Conservation (phyloP, 1,140 invertebrate genomes). For the Aphaenogaster rudis region DNA sequence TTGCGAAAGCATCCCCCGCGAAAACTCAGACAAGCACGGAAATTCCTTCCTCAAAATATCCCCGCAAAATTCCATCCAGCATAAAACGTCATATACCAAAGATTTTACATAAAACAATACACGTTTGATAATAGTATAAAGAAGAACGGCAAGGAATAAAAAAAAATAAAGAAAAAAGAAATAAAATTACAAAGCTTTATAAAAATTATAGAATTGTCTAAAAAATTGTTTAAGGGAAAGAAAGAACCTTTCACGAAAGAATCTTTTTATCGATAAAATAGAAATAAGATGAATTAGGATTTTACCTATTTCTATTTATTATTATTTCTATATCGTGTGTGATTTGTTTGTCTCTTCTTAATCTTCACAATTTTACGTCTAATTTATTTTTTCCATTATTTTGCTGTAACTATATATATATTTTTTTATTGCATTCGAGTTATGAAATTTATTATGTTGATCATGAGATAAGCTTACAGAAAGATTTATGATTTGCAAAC, state of each 20-base stretch:
- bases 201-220: background rate
- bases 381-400: background rate
- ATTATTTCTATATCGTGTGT: background rate
- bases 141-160: background rate
- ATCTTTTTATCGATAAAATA: background rate
- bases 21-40: constrained; percentile 31
- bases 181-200: background rate
- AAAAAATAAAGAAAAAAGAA: background rate
- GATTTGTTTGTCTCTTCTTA: background rate
- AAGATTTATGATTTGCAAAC: background rate
- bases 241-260: background rate
- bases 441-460: background rate
- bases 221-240: background rate
- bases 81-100: background rate
- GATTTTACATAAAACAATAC: background rate
- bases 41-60: background rate
- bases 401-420: background rate
- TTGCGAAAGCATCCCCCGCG: constrained; percentile 37
- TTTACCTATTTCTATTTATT: background rate
- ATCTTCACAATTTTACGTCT: background rate
- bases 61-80: background rate
- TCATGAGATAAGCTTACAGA: background rate
- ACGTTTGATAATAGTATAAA: background rate
- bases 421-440: background rate
- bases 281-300: background rate